phyloP scores from a whole-genome alignment of 2,888 invertebrate genomes.

The Agrochola circellaris region DNA sequence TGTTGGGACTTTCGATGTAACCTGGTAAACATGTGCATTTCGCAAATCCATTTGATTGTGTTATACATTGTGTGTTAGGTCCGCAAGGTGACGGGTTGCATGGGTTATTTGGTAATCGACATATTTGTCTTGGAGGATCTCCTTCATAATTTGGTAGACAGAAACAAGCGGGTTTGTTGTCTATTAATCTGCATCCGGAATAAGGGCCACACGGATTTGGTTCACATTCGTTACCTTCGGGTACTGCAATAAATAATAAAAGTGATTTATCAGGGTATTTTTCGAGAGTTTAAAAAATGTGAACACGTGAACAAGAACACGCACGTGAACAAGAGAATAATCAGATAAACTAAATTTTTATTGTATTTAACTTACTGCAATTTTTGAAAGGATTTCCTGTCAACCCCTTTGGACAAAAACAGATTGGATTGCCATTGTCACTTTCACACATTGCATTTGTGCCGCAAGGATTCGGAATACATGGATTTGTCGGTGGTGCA shows the following conservation, averaged over 20 bases:
- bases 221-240: constrained; percentile 95
- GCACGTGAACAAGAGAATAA: background rate
- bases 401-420: constrained; percentile 96
- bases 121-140: constrained; percentile 93
- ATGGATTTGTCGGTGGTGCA: constrained; percentile 94
- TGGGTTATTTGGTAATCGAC: constrained; percentile 94
- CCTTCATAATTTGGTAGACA: constrained; percentile 97
- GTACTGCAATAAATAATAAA: constrained; percentile 91
- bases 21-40: constrained; percentile 96
- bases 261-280: background rate
- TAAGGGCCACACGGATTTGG: constrained; percentile 96
- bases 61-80: constrained; percentile 96
- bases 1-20: constrained; percentile 96
- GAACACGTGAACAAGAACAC: background rate
- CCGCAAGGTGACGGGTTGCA: constrained; percentile 97
- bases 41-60: constrained; percentile 94
- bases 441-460: constrained; percentile 95
- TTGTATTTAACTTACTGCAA: constrained; percentile 94
- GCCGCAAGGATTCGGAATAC: constrained; percentile 97
- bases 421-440: constrained; percentile 96
- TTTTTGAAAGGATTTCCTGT: constrained; percentile 97
- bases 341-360: background rate
- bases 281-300: background rate
- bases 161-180: constrained; percentile 95
- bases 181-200: constrained; percentile 95